Percentiles rank a stretch among this genome's conserved stretches.
Evolutionary conservation across 2,888 invertebrate genomes (phyloP).

Genomic region (Sabatieria punctata): DNA sequence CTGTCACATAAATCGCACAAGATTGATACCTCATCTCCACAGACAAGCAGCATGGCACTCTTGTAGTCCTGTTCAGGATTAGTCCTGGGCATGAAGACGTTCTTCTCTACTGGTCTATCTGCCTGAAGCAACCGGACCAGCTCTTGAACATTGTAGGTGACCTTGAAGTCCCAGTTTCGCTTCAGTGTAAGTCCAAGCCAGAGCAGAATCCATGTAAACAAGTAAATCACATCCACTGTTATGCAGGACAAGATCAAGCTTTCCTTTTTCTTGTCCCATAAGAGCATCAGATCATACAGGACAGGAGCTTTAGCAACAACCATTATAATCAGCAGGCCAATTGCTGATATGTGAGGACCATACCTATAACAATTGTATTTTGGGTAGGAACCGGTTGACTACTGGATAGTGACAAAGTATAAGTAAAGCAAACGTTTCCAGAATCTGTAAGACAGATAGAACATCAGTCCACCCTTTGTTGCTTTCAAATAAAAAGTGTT

Average conservation of each 20-base stretch:
- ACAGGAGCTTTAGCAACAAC: conserved; percentile 60
- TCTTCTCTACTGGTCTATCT: too few species aligned
- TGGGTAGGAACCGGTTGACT: too few species aligned
- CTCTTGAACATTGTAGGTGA: conserved; percentile 32
- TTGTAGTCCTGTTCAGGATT: conserved; percentile 12
- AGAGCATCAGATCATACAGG: conserved; percentile 57
- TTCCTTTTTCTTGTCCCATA: conserved; percentile 34
- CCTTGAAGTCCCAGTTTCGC: conserved; percentile 55
- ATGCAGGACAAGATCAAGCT: conserved; percentile 17
- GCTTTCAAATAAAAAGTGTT: too few species aligned
- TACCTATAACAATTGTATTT: conserved; percentile 42
- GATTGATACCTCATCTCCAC: conserved; percentile 16
- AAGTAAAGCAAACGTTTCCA: too few species aligned
- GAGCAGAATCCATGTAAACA: conserved; percentile 63
- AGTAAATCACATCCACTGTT: conserved; percentile 49
- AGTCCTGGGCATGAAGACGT: too few species aligned
- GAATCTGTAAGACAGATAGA: too few species aligned
- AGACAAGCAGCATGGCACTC: conserved; percentile 18
- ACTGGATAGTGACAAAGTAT: too few species aligned
- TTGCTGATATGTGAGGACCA: conserved; percentile 61
- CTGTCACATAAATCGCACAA: too few species aligned
- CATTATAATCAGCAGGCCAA: conserved; percentile 54
- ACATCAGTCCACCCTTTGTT: too few species aligned
- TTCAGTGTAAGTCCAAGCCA: conserved; percentile 68
- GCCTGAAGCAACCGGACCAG: too few species aligned